Evolutionary conservation across 2,797 vertebrate species (phyloP).

Genomic region (Arremon aurantiirostris): DNA sequence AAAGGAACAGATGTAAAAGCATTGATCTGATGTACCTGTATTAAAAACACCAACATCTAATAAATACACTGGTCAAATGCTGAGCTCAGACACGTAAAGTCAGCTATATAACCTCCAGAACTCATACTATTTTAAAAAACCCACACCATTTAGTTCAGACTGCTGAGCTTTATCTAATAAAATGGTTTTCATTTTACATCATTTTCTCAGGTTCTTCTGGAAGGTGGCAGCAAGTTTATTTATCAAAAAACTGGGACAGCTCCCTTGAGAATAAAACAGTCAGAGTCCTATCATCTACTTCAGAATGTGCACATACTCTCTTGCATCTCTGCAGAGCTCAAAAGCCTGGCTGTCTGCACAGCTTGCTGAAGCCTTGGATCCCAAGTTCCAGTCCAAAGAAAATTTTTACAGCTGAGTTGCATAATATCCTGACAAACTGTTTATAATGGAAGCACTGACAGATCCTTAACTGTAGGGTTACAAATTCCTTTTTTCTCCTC

Average conservation of each 20-base stretch:
- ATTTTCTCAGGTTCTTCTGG: conserved; percentile 21
- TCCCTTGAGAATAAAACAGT: conserved; percentile 28
- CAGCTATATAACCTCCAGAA: not conserved
- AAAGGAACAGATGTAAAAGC: not conserved
- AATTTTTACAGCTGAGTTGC: conserved; percentile 62
- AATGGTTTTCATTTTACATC: not conserved
- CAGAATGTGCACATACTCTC: conserved; percentile 15
- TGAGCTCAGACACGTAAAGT: not conserved
- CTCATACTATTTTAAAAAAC: not conserved
- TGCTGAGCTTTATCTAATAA: conserved; percentile 22
- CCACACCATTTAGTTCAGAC: not conserved
- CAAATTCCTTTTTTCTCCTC: not conserved
- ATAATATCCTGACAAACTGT: conserved; percentile 65
- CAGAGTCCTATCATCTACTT: conserved; percentile 21
- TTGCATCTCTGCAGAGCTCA: conserved; percentile 18
- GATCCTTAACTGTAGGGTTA: conserved; percentile 34
- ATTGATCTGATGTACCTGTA: not conserved
- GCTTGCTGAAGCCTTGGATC: conserved; percentile 50
- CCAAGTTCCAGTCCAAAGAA: conserved; percentile 59
- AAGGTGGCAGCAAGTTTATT: conserved; percentile 26
- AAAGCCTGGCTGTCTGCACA: conserved; percentile 29
- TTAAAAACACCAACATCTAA: not conserved
- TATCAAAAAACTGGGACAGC: conserved; percentile 39
- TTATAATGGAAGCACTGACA: conserved; percentile 62
- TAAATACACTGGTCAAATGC: not conserved